Evolutionary conservation across 2,797 vertebrate genomes (phyloP), one percentile per base, ranked within the genome.

Genomic region (Sternarchorhynchus goeldii): DNA sequence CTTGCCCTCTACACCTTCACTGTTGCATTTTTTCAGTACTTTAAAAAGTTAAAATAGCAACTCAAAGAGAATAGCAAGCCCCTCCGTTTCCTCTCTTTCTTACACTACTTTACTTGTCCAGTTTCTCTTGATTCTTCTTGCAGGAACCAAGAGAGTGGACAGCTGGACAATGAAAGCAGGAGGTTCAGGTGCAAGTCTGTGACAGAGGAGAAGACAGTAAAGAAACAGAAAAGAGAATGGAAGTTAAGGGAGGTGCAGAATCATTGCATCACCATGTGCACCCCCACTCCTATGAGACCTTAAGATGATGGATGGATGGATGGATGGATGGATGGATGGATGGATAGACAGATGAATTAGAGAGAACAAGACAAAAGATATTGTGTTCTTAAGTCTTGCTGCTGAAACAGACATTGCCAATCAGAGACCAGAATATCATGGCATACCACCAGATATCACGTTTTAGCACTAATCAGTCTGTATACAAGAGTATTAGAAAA

Each of bases 401-500:
- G 16, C 16, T 64, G 17, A 66, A 39, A 50, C 3, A 25, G 41
- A 50, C 20, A 68, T 16, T 25, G 36, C n/a, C 6, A 17, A 41
- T 41, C 34, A 32, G 20, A 20, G 45, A 18, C 17, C 36, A 25
- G 64, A 32, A 65, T 32, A 36, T 32, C 17, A 18, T 20, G 36
- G 3, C 36, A 32, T 39, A 36, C 74, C 65, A 58, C 20, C 63
- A 29, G 36, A 36, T 32, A 63, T 10, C 3, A 16, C 10, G 31
- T 31, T 63, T 63, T 34, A 45, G 55, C 65, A 67, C 18, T 32
- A 14, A 2, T 50, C 55, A 17, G 83, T 2, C 55, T 82, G 66
- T 84, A 77, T 50, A 50, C 45, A 50, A 12, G 8, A 50, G 45
- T 50, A 85, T 78, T 81, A 80, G 73, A 80, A n/a, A 25, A 79